Base-by-base conservation (phyloP, 23 tunicate genomes). In the Trididemnum nubilum region DNA sequence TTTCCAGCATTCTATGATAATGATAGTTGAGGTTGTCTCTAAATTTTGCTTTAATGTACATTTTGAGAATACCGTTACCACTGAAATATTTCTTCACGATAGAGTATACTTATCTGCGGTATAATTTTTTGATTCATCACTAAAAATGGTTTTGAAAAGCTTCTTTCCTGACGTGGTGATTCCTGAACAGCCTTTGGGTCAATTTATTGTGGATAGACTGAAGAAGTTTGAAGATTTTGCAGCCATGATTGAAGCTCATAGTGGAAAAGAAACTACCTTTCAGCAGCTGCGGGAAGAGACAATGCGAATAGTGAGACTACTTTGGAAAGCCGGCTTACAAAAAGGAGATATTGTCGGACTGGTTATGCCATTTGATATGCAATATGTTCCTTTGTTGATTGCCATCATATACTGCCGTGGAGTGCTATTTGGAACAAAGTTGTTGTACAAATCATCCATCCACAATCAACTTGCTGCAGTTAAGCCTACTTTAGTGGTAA, bases 81-180 rank as follows among this genome's bases (percentile, higher is more conserved):
- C n/a, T n/a, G n/a, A n/a, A n/a, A n/a, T n/a, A n/a, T n/a, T n/a
- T n/a, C n/a, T n/a, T n/a, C n/a, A n/a, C n/a, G n/a, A n/a, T n/a
- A n/a, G n/a, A n/a, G n/a, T n/a, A n/a, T n/a, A n/a, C n/a, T n/a
- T n/a, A n/a, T n/a, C n/a, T n/a, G n/a, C n/a, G n/a, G n/a, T n/a
- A n/a, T n/a, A n/a, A n/a, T 70, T 30, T 30, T 30, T 28, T 70
- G 35, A n/a, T n/a, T n/a, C n/a, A n/a, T n/a, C n/a, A n/a, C n/a
- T n/a, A 34, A 29, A 9, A 30, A 83, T 73, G 87, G 87, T 83
- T 51, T 76, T 51, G 38, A 57, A 73, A 31, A 83, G 87, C 51
- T 54, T 63, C n/a, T 72, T 51, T 72, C 81, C 87, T 33, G 87
- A 83, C 37, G 22, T 74, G 31, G 87, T 71, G 2, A 57, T 83